A percentile compares a stretch with the other conserved stretches of the same genome.
phyloP scores from a whole-genome alignment of 2,113 vertebrate species.

The Phyllostomus hastatus region DNA sequence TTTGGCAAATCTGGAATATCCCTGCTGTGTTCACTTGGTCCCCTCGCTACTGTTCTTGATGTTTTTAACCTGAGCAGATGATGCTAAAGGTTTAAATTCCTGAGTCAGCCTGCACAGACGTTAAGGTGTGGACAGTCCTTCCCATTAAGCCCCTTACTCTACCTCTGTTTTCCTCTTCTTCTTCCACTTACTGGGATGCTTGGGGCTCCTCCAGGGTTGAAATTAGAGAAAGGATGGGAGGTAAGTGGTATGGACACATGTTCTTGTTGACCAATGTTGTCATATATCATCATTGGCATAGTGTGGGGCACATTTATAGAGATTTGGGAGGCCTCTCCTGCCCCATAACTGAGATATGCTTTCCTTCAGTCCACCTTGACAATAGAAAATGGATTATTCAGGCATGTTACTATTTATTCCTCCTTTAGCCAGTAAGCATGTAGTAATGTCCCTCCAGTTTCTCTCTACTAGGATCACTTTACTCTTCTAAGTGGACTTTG shows the following conservation, averaged over 20 bases:
- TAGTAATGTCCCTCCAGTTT: neutral
- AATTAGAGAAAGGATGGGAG: neutral
- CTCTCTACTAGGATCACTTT: neutral
- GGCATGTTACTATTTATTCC: neutral
- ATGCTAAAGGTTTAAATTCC: neutral
- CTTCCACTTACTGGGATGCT: neutral
- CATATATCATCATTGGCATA: neutral
- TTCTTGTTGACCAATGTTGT: neutral
- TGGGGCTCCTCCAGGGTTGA: neutral
- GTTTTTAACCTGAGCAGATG: neutral
- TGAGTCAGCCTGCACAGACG: neutral
- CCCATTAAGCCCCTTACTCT: accelerated
- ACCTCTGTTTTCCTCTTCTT: neutral
- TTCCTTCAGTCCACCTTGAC: neutral
- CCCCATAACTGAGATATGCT: neutral
- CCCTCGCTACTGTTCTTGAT: neutral
- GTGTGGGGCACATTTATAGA: neutral
- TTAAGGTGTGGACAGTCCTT: neutral
- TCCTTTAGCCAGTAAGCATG: neutral
- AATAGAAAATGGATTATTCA: neutral
- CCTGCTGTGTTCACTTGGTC: neutral
- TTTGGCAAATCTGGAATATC: neutral
- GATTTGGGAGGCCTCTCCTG: neutral
- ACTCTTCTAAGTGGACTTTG: neutral
- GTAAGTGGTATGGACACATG: neutral